Conservation (phyloP, 2,113 vertebrate species). For the Pituophis catenifer region DNA sequence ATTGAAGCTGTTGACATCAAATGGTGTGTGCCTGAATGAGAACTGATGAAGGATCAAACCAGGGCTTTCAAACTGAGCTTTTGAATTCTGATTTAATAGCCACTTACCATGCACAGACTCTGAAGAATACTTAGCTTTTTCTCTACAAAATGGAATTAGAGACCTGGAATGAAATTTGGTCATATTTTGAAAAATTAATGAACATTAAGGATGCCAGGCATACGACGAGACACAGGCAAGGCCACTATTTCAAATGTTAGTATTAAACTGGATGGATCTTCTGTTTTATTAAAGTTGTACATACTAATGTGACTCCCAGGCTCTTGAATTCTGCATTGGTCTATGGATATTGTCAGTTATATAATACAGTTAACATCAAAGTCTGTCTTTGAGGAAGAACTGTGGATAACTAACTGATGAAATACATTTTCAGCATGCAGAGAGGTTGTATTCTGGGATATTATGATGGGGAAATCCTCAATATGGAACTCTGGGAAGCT, state of each 20-base stretch:
- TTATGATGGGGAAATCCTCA: not conserved
- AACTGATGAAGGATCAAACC: not conserved
- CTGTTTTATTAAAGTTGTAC: not conserved
- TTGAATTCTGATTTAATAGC: conserved; percentile 12
- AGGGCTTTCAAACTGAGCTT: not conserved
- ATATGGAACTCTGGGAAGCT: not conserved
- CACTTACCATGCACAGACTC: not conserved
- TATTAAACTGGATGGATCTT: not conserved
- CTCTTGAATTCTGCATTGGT: not conserved
- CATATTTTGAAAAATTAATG: conserved; percentile 26
- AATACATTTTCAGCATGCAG: not conserved
- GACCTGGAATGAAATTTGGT: conserved; percentile 18
- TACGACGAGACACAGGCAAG: not conserved
- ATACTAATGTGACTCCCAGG: not conserved
- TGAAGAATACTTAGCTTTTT: conserved; percentile 15
- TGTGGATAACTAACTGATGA: not conserved
- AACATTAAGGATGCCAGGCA: conserved; percentile 7
- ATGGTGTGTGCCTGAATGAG: not conserved
- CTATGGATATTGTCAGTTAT: not conserved
- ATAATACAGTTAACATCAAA: not conserved
- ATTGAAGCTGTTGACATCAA: not conserved
- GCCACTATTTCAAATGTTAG: not conserved
- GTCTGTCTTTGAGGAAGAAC: not conserved
- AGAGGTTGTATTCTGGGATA: not conserved
- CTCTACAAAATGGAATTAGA: conserved; percentile 33